phyloP scores from a whole-genome alignment of 1,140 invertebrate genomes.

The Drosophila paulistorum region DNA sequence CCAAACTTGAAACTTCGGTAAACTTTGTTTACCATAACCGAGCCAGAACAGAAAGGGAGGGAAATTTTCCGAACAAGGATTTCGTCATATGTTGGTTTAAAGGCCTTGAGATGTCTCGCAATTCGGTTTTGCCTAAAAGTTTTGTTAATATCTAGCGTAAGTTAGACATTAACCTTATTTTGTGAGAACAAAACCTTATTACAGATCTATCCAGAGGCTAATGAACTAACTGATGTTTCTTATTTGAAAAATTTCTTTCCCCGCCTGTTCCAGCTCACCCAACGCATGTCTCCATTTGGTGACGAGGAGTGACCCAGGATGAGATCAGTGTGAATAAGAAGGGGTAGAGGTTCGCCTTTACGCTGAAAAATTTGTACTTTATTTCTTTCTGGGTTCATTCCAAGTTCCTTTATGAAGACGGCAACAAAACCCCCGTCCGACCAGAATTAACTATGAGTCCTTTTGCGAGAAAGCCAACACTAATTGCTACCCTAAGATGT shows the following conservation, averaged over 20 bases:
- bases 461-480: constrained; percentile 35
- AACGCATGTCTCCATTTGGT: constrained; percentile 47
- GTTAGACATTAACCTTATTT: not conserved
- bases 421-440: constrained; percentile 62
- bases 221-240: constrained; percentile 9
- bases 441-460: constrained; percentile 31
- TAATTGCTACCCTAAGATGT: constrained; percentile 12
- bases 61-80: constrained; percentile 31
- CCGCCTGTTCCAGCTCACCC: constrained; percentile 14
- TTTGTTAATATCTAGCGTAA: constrained; percentile 16
- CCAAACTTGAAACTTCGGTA: constrained; percentile 4
- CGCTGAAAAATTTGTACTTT: constrained; percentile 11
- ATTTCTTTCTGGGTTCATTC: constrained; percentile 14
- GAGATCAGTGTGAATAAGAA: not conserved
- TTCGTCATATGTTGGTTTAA: constrained; percentile 43
- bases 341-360: constrained; percentile 15
- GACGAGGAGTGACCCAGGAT: constrained; percentile 11
- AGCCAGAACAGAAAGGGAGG: constrained; percentile 22
- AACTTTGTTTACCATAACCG: constrained; percentile 12
- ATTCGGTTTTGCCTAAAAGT: not conserved
- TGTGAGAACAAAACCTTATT: not conserved
- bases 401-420: constrained; percentile 58
- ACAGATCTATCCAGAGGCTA: not conserved
- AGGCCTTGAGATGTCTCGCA: not conserved
- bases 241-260: constrained; percentile 2